Evolutionary conservation across 2,113 vertebrate species (phyloP).

Genomic region (Carassius carassius): DNA sequence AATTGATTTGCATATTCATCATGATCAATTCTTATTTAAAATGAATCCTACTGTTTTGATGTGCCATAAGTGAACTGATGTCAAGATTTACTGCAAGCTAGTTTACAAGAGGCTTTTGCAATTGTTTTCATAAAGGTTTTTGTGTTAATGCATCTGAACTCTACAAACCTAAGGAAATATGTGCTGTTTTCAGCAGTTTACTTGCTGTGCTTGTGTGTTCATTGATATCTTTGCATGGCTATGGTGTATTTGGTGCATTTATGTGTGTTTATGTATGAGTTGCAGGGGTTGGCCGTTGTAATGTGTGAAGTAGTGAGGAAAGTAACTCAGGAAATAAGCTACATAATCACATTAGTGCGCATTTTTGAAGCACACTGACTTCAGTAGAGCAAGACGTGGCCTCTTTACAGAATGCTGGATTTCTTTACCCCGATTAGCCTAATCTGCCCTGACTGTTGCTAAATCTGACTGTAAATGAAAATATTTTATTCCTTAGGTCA

Average conservation of each 20-base stretch:
- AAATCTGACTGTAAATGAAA: constrained; percentile 68
- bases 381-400: constrained; percentile 81
- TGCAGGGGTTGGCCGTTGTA: constrained; percentile 68
- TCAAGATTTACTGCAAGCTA: neutral
- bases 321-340: constrained; percentile 91
- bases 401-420: constrained; percentile 78
- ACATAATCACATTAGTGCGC: constrained; percentile 90
- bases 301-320: constrained; percentile 86
- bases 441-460: constrained; percentile 54
- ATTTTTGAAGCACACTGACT: constrained; percentile 80
- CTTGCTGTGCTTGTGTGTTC: neutral
- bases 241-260: neutral
- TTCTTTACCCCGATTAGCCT: constrained; percentile 65
- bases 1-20: neutral
- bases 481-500: constrained; percentile 47
- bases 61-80: neutral
- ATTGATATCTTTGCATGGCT: constrained; percentile 15
- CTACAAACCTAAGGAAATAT: constrained; percentile 43
- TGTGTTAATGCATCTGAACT: constrained; percentile 43
- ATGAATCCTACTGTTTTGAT: neutral
- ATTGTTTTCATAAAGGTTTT: constrained; percentile 41
- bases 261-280: constrained; percentile 37
- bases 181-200: constrained; percentile 18
- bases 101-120: constrained; percentile 6
- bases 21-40: neutral